Percentiles rank a stretch among this genome's conserved stretches.
These are phyloP conservation scores for Ernsta delagoae DNA, from an alignment of 2,888 invertebrate species.

Conservation along the genomic window DNA sequence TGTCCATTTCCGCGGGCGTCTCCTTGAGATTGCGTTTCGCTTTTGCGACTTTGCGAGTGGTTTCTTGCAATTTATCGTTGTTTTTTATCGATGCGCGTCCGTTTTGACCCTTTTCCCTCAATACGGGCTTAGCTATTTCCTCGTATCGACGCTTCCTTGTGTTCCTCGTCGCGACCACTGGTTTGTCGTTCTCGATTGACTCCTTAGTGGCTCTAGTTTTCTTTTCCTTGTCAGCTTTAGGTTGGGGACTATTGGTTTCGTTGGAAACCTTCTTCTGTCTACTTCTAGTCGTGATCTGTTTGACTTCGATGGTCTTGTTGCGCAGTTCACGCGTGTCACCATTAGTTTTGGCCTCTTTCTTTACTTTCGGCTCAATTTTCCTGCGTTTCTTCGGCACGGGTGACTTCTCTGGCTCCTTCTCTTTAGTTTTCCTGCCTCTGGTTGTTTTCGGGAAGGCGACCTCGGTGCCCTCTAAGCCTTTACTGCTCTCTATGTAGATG, in stretches of 20 bases:
- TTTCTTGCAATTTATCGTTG: constrained; percentile 45
- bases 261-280: constrained; percentile 36
- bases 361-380: constrained; percentile 59
- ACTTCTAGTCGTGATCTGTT: constrained; percentile 2
- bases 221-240: constrained; percentile 50
- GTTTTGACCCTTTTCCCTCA: constrained; percentile 77
- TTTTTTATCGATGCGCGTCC: constrained; percentile 54
- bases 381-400: constrained; percentile 72
- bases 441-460: constrained; percentile 67
- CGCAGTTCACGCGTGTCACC: constrained; percentile 48
- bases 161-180: constrained; percentile 50
- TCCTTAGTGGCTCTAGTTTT: constrained; percentile 65
- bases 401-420: constrained; percentile 53
- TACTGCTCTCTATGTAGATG: constrained; percentile 73
- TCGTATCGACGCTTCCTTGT: constrained; percentile 70
- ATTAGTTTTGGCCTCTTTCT: constrained; percentile 41
- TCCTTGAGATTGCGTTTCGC: constrained; percentile 50
- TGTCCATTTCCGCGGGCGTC: constrained; percentile 48
- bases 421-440: constrained; percentile 52
- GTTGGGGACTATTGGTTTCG: constrained; percentile 18
- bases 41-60: constrained; percentile 58
- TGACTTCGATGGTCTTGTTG: constrained; percentile 41
- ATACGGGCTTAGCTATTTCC: constrained; percentile 65
- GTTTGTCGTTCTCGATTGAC: constrained; percentile 76
- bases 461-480: constrained; percentile 68